Percentiles rank a stretch among this genome's conserved stretches.
Conservation (phyloP, 2,113 vertebrate species). For the Phoenicopterus ruber region DNA sequence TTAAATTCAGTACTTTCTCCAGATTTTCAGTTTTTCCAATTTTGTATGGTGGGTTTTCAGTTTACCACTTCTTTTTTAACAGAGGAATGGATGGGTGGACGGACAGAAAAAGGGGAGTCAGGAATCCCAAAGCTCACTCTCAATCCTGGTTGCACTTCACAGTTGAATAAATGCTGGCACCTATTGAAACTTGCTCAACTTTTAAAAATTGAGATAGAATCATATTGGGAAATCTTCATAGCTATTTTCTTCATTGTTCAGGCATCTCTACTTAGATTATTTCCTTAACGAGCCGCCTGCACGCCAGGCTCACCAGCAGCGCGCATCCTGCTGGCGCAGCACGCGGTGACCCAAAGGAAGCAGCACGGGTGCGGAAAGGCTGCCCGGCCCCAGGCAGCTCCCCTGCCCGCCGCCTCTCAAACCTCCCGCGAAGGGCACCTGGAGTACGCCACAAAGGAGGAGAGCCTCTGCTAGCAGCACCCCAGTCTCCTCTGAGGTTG, state of each 20-base stretch:
- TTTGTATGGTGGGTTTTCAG: not conserved
- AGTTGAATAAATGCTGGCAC: not conserved
- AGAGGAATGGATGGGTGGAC: not conserved
- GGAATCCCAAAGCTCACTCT: not conserved
- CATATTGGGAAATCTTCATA: not conserved
- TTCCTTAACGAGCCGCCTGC: not conserved
- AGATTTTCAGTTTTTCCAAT: not conserved
- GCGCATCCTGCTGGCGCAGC: not conserved
- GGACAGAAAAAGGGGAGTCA: not conserved
- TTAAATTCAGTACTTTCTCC: not conserved
- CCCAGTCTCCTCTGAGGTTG: not conserved
- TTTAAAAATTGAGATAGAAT: not conserved
- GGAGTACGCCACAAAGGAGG: not conserved
- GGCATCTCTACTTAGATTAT: not conserved
- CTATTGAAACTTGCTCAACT: not conserved
- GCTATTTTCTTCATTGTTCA: not conserved
- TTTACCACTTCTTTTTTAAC: not conserved
- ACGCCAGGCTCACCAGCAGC: not conserved
- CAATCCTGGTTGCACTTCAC: not conserved
- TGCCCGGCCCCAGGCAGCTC: not conserved
- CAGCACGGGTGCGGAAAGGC: accelerated
- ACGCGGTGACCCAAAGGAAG: accelerated
- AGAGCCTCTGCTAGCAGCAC: not conserved
- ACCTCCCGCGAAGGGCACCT: not conserved
- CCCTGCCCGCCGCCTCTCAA: not conserved